Evolutionary conservation across 2,113 vertebrate species (phyloP), one percentile per base, ranked within the genome.

Genomic region (Leucopsar rothschildi): DNA sequence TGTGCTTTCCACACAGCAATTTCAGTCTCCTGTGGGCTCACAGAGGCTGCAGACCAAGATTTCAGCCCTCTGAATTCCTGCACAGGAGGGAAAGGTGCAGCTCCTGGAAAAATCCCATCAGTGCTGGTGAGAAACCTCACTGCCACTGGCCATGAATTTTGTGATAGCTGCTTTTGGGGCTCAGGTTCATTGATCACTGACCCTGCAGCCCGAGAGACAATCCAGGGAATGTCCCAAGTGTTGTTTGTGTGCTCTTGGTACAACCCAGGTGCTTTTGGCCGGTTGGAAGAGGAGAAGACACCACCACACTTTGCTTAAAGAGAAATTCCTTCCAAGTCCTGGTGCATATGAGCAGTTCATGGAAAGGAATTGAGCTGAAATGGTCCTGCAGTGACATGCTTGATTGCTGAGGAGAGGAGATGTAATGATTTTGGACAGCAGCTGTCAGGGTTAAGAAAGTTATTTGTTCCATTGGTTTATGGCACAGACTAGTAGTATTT

Each of bases 391-490:
- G 60, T 83, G 90, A 88, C 83, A 49, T 90, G 85, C 72, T 71
- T 71, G 90, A 93, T 96, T 3, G 12, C 90, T 79, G 50, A 80
- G 90, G 73, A 78, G 81, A 91, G 66, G 61, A 92, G 90, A 93
- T 69, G 82, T 84, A 95, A 97, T 95, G 90, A 68, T 85, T 95
- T 37, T 83, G 95, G 95, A 96, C 91, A 93, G 96, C 79, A 92
- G 6, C 94, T 94, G 95, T 85, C 95, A 95, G 93, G 95, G 91
- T 94, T 96, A 84, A 95, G 90, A 85, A 94, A 96, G 83, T 97
- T 97, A 96, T 97, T 96, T 96, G 94, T 94, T 92, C 91, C 89
- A 61, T 91, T 87, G 95, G 77, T 95, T 97, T 97, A 96, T 94
- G 95, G 95, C 63, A 66, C 80, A 87, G 92, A 82, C 68, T 31